A percentile compares a stretch with the other conserved stretches of the same genome.
Evolutionary conservation across 1,140 invertebrate genomes (phyloP).

Genomic region (Asobara japonica): DNA sequence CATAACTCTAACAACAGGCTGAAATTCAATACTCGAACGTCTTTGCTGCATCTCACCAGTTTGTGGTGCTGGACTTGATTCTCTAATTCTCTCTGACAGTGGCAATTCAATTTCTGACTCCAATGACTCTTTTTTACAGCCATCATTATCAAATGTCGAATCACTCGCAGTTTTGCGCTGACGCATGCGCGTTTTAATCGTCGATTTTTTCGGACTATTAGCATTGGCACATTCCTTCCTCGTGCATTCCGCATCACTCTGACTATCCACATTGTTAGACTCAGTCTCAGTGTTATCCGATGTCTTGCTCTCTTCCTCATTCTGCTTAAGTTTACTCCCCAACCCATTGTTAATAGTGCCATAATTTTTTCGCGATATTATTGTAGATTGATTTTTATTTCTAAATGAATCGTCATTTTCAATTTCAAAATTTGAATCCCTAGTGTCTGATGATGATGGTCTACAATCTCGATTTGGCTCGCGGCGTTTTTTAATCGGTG

Average conservation of each 20-base stretch:
- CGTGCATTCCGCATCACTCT: background rate
- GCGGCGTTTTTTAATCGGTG: constrained; percentile 36
- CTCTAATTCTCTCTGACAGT: constrained; percentile 54
- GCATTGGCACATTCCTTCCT: constrained; percentile 30
- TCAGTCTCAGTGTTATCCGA: background rate
- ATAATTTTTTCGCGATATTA: constrained; percentile 48
- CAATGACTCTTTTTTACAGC: constrained; percentile 52
- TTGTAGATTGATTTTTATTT: constrained; percentile 41
- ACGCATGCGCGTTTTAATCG: constrained; percentile 41
- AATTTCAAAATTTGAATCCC: constrained; percentile 44
- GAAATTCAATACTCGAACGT: constrained; percentile 62
- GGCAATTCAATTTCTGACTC: constrained; percentile 43
- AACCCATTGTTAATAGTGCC: constrained; percentile 36
- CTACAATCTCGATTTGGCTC: constrained; percentile 11
- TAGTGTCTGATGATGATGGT: constrained; percentile 34
- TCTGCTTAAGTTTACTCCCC: constrained; percentile 31
- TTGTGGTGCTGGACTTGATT: constrained; percentile 44
- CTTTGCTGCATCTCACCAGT: constrained; percentile 55
- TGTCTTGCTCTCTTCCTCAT: constrained; percentile 15
- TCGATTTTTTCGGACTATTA: constrained; percentile 35
- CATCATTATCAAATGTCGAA: constrained; percentile 51
- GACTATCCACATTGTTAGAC: background rate
- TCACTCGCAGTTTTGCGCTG: constrained; percentile 42
- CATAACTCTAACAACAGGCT: constrained; percentile 63
- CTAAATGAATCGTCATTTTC: constrained; percentile 50